Evolutionary conservation across 1,140 invertebrate genomes (phyloP), one percentile per base, ranked within the genome.

Genomic region (Drosophila repletoides): DNA sequence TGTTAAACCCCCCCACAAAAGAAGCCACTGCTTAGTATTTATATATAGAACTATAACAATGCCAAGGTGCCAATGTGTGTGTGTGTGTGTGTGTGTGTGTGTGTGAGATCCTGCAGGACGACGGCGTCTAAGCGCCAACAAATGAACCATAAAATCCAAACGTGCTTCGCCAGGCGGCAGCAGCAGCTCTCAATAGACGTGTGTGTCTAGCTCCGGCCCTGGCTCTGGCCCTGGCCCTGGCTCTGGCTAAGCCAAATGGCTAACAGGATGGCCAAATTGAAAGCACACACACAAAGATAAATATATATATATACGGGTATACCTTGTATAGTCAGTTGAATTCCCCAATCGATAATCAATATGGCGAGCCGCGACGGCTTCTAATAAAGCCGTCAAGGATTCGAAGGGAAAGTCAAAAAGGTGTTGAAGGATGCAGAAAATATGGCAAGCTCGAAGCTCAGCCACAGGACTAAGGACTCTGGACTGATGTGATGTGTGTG

Each of bases 291-390:
- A 31, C 48, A 12, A 4, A 28, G 12, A 46, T 5, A 63, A 9
- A 41, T 21, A 66, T 17, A 31, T 28, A 31, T 9, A 26, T 4
- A 53, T 15, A 28, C 1, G 28, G 6, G 38, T 9, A n/a, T 10
- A 6, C 34, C 15, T 15, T 26, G 14, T 14, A 33, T n/a, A 38
- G 24, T 49, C 58, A 48, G 69, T 63, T 34, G 61, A 86, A 88
- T 88, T 88, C 84, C 84, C 84, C 88, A 88, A 88, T 88, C 79
- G 84, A 88, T 88, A 88, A 88, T 88, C 84, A 88, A 88, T 88
- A 88, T 86, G 80, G 80, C 80, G 76, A 75, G 72, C 76, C 81
- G 75, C 76, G 60, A 58, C 56, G 36, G 43, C 56, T 53, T 41
- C 75, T 84, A 86, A 84, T 84, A 84, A 86, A 84, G 80, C 72